Base-by-base conservation (phyloP, 2,888 invertebrate genomes). In the Girardia tigrina region DNA sequence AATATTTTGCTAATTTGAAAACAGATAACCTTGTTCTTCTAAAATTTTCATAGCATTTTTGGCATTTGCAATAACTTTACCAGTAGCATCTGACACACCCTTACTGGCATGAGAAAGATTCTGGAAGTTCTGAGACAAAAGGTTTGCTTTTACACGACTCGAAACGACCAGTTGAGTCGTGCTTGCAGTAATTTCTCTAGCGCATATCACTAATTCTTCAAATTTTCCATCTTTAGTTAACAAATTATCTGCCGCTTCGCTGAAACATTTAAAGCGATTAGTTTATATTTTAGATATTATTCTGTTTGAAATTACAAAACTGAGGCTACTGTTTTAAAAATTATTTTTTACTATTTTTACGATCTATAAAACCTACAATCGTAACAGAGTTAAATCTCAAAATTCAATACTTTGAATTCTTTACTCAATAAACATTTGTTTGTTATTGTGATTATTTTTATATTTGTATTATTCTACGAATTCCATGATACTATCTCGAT, bases 91-190 rank as follows among this genome's bases (percentile, higher is more conserved):
- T 72, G 94, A 91, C 0, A 98, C 97, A 77, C 88, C 88, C 78
- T 90, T 89, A 14, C 94, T 93, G 0, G 95, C 94, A 78, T 87
- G 87, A 0, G 91, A 90, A 77, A 98, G 87, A 42, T 89, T 89
- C n/a, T 88, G 85, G 78, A 98, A 87, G 81, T 90, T 90, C 79
- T 86, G 86, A 80, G 93, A 91, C 77, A 89, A 88, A 79, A 90
- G 88, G 80, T 91, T 90, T 0, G 98, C 94, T 85, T 97, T 93
- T 6, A 98, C 97, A 78, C 85, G 89, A 78, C 94, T 94, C 16
- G 97, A 93, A 0, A 97, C 94, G 74, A 97, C 97, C 77, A 99
- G 87, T 85, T 97, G 97, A 72, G 95, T 94, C 0, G 97, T 97
- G 79, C 90, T 92, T 78, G 92, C 95, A 75, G 92, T 91, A 77